Percentiles rank a stretch among this genome's conserved stretches.
phyloP scores from a whole-genome alignment of 2,113 vertebrate genomes.

The Periophthalmodon schlosseri region DNA sequence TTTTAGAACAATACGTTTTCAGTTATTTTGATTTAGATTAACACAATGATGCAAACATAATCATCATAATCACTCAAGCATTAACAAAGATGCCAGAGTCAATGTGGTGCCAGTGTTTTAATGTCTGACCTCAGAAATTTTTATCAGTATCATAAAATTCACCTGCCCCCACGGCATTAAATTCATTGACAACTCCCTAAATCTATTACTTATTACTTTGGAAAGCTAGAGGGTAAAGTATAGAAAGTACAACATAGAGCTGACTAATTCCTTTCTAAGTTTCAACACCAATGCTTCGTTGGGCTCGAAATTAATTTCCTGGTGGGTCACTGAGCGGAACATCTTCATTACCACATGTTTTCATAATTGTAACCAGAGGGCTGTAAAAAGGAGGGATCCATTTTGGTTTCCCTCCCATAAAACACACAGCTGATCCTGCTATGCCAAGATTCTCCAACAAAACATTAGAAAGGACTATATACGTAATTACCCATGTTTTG shows the following conservation, averaged over 20 bases:
- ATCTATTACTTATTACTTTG: slow-evolving; percentile 26
- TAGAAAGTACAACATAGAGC: too few species aligned
- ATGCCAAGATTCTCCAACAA: slow-evolving; percentile 24
- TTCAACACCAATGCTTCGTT: slow-evolving; percentile 49
- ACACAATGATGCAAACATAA: too few species aligned
- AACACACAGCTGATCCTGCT: slow-evolving; percentile 15
- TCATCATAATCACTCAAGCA: not conserved
- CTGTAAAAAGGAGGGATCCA: slow-evolving; percentile 38
- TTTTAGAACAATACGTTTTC: too few species aligned
- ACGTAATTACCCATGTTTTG: slow-evolving; percentile 17
- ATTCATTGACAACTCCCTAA: slow-evolving; percentile 30
- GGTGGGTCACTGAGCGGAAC: slow-evolving; percentile 55
- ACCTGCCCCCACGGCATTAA: slow-evolving; percentile 21
- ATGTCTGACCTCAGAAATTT: slow-evolving; percentile 28
- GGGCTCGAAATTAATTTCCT: slow-evolving; percentile 62
- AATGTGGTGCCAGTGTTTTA: slow-evolving; percentile 23
- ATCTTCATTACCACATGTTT: slow-evolving; percentile 65
- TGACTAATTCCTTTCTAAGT: slow-evolving; percentile 30
- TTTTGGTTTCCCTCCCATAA: slow-evolving; percentile 34
- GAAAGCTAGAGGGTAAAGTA: not conserved
- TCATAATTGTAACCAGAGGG: slow-evolving; percentile 63
- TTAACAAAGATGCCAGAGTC: not conserved
- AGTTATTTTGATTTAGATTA: too few species aligned
- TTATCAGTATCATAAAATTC: slow-evolving; percentile 28
- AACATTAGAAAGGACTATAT: slow-evolving; percentile 17